phyloP scores from a whole-genome alignment of 2,888 invertebrate species.

The Stenchaetothrips biformis region DNA sequence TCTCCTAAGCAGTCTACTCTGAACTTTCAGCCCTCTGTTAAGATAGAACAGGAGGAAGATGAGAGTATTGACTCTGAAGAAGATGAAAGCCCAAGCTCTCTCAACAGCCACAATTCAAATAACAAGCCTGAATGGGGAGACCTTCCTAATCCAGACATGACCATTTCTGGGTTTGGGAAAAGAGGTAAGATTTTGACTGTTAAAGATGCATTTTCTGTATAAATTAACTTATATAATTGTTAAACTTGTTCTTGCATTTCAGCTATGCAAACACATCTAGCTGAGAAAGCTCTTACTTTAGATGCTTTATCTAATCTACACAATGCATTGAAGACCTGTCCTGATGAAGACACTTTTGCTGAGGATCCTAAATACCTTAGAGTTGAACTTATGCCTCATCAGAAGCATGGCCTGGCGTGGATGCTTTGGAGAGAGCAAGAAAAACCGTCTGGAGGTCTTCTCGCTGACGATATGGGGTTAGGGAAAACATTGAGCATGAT shows the following conservation, averaged over 20 bases:
- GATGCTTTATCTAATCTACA: conserved; percentile 69
- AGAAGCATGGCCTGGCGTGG: conserved; percentile 82
- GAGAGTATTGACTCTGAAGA: not conserved
- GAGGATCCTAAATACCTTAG: conserved; percentile 59
- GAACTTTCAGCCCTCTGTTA: not conserved
- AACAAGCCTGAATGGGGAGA: not conserved
- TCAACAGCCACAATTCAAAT: not conserved
- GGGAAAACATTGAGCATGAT: conserved; percentile 84
- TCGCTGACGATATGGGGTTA: conserved; percentile 79
- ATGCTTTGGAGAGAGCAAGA: conserved; percentile 84
- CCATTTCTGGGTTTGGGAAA: not conserved
- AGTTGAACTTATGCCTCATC: conserved; percentile 73
- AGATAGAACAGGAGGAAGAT: not conserved
- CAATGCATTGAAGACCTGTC: conserved; percentile 62
- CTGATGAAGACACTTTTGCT: conserved; percentile 55
- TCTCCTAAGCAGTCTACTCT: not conserved
- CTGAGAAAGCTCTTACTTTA: conserved; percentile 63
- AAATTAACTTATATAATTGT: not conserved
- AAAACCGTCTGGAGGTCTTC: conserved; percentile 77
- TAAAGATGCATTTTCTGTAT: not conserved
- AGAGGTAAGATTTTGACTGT: not conserved
- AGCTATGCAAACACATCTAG: conserved; percentile 64
- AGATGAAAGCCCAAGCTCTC: not conserved
- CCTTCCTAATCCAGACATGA: not conserved
- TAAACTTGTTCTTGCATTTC: conserved; percentile 35